phyloP scores from a whole-genome alignment of 2,113 vertebrate species.

The Sturnus vulgaris region DNA sequence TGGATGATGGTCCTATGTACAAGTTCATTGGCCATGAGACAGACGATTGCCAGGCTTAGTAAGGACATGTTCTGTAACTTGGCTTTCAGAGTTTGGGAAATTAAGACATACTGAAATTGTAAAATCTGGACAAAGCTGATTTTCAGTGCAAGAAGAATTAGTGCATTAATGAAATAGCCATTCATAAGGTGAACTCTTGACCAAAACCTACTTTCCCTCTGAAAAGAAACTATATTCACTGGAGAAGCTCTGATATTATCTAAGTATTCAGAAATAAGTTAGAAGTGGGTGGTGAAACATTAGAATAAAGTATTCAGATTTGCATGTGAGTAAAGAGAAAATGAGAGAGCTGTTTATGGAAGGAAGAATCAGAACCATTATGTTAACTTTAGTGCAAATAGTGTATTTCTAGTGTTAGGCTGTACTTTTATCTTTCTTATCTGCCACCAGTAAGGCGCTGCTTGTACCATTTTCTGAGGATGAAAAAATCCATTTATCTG shows the following conservation, averaged over 20 bases:
- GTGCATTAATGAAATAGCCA: slow-evolving; percentile 1
- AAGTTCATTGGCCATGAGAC: background rate
- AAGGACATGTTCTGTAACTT: background rate
- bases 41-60: background rate
- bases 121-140: slow-evolving; percentile 35
- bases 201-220: slow-evolving; percentile 7
- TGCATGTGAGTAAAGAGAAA: background rate
- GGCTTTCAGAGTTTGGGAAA: background rate
- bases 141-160: background rate
- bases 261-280: slow-evolving; percentile 13
- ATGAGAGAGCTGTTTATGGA: background rate
- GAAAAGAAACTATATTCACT: slow-evolving; percentile 19
- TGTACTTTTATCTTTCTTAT: background rate
- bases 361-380: background rate
- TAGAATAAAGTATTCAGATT: slow-evolving; percentile 12
- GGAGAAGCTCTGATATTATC: slow-evolving; percentile 21
- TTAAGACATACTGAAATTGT: background rate
- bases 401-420: background rate
- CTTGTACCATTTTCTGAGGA: background rate
- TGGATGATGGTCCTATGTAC: background rate
- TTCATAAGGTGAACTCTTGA: slow-evolving; percentile 43
- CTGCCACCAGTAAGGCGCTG: background rate
- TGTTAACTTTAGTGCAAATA: background rate
- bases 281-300: slow-evolving; percentile 14
- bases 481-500: background rate